A percentile compares a stretch with the other conserved stretches of the same genome.
Conservation (phyloP, 2,113 vertebrate species). For the Centropus bengalensis region DNA sequence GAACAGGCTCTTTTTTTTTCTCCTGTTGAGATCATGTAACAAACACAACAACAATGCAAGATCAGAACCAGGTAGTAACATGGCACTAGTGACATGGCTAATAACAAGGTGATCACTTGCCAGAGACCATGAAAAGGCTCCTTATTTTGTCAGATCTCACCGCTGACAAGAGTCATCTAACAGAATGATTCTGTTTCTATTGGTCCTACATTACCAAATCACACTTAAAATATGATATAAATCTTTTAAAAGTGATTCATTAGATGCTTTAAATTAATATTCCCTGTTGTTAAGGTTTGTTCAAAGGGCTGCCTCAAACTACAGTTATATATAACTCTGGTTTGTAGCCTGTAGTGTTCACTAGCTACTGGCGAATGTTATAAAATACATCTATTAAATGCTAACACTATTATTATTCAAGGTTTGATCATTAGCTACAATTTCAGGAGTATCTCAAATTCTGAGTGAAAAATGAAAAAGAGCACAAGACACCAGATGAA, state of each 20-base stretch:
- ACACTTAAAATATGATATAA: not conserved
- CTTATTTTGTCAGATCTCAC: not conserved
- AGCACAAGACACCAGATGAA: not conserved
- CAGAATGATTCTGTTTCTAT: not conserved
- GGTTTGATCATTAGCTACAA: not conserved
- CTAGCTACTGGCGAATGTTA: not conserved
- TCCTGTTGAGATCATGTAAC: not conserved
- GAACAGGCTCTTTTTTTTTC: not conserved
- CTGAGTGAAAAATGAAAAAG: not conserved
- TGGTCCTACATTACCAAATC: not conserved
- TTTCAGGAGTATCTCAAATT: not conserved
- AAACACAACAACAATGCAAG: not conserved
- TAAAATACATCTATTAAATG: not conserved
- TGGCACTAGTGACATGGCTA: rapidly evolving
- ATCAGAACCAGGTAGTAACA: not conserved
- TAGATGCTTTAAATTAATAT: not conserved
- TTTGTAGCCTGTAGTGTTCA: not conserved
- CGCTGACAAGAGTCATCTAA: not conserved
- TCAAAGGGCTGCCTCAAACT: not conserved
- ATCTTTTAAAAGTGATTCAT: not conserved
- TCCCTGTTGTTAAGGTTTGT: not conserved
- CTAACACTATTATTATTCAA: not conserved
- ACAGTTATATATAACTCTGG: not conserved
- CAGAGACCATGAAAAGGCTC: not conserved
- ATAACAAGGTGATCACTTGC: not conserved